These are phyloP conservation scores for Cetoscarus ocellatus DNA, from an alignment of 2,797 vertebrate genomes.

Conservation along the genomic window DNA sequence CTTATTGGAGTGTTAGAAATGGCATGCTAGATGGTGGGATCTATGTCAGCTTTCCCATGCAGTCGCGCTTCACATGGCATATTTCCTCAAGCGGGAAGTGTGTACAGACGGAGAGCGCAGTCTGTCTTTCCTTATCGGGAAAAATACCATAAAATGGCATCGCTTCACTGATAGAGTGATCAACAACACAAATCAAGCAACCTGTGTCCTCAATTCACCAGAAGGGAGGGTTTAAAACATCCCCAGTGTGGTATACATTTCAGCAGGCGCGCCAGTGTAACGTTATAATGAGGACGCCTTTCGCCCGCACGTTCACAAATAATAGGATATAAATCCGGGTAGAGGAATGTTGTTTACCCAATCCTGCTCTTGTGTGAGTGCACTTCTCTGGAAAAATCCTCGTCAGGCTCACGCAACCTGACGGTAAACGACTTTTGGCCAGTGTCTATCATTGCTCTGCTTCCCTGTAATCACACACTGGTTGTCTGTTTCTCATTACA, in stretches of 20 bases:
- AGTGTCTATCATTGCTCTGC: conserved; percentile 45
- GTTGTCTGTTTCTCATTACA: conserved; percentile 72
- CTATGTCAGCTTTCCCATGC: conserved; percentile 5
- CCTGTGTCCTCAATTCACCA: neutral
- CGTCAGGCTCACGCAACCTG: conserved; percentile 63
- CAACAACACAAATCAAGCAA: neutral
- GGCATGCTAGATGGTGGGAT: neutral
- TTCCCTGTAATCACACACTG: conserved; percentile 70
- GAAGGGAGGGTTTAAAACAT: neutral
- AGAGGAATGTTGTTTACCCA: conserved; percentile 52
- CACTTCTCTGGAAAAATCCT: conserved; percentile 58
- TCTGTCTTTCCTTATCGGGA: conserved; percentile 11
- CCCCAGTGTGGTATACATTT: neutral
- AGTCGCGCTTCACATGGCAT: conserved; percentile 42
- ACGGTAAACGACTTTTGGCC: conserved; percentile 72
- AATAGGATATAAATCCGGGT: conserved; percentile 60
- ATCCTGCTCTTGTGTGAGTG: conserved; percentile 24
- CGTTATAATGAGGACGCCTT: conserved; percentile 7
- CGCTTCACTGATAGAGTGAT: neutral
- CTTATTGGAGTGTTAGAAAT: neutral
- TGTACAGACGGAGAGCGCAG: conserved; percentile 27
- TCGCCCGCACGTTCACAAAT: conserved; percentile 18
- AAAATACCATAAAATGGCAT: conserved; percentile 20
- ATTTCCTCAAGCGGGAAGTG: conserved; percentile 46
- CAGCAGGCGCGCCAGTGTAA: conserved; percentile 6